A percentile compares a stretch with the other conserved stretches of the same genome.
Evolutionary conservation across 2,797 vertebrate genomes (phyloP).

Genomic region (Apogon talboti): DNA sequence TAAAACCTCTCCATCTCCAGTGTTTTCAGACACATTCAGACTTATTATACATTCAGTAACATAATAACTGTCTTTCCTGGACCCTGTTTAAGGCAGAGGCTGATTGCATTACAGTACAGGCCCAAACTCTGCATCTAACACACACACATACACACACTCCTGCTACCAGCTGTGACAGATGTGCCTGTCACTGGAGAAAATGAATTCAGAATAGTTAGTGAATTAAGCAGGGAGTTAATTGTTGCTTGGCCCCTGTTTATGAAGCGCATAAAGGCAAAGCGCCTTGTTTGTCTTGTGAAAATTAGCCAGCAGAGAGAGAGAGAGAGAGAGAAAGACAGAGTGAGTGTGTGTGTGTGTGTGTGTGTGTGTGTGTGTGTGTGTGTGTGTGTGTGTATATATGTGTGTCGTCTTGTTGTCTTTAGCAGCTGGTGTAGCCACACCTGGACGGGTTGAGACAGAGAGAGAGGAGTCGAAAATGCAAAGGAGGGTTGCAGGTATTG

Average conservation of each 20-base stretch:
- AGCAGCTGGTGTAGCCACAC: constrained; percentile 86
- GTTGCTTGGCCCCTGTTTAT: constrained; percentile 85
- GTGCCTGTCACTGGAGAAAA: constrained; percentile 85
- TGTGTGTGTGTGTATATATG: constrained; percentile 24
- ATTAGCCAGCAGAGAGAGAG: constrained; percentile 80
- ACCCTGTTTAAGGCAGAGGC: constrained; percentile 25
- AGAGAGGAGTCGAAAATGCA: constrained; percentile 32
- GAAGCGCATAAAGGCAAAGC: constrained; percentile 81
- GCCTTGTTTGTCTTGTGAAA: constrained; percentile 88
- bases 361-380: too few species aligned
- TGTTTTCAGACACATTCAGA: constrained; percentile 7
- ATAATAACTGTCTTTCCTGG: constrained; percentile 45
- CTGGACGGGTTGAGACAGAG: constrained; percentile 76
- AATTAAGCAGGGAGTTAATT: constrained; percentile 90
- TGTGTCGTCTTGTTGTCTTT: constrained; percentile 73
- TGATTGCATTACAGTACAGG: constrained; percentile 38
- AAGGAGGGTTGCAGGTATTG: constrained; percentile 32
- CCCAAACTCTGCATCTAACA: constrained; percentile 25
- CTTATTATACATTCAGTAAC: not conserved
- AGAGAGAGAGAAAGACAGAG: constrained; percentile 13
- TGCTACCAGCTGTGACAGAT: constrained; percentile 84
- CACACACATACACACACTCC: constrained; percentile 18
- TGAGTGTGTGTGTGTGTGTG: constrained; percentile 27
- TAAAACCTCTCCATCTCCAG: too few species aligned
- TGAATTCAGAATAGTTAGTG: constrained; percentile 88